Evolutionary conservation across 2,113 vertebrate species (phyloP), one percentile per base, ranked within the genome.

Genomic region (Ammospiza nelsoni): DNA sequence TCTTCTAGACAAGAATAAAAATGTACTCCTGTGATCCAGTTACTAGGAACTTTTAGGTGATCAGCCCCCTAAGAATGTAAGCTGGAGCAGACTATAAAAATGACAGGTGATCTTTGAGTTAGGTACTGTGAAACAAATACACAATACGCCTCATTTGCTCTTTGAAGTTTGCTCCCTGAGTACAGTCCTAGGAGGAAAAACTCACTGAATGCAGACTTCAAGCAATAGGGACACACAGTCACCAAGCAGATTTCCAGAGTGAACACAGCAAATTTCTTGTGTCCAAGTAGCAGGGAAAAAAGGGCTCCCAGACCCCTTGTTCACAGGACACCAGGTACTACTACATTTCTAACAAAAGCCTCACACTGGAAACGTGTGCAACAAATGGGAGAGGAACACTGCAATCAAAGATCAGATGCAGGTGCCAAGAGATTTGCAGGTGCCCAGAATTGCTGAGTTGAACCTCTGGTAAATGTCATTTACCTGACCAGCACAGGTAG

Each of bases 1-100:
- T 58, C 17, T 87, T 93, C 44, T 68, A 44, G 76, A 84, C 39
- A 68, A 84, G 76, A 87, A 72, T 31, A n/a, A 75, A 95, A 87
- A 93, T 52, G 57, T 27, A 37, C 20, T 78, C 18, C 23, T 86
- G 35, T 88, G 72, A 86, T 90, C 35, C 80, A 78, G 37, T 65
- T 82, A 52, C 17, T 43, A 31, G 6, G 18, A 63, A 75, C 75
- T 93, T 92, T 72, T 61, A 75, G 33, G 52, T 81, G 65, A 83
- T 61, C 68, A 72, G 3, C 9, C 6, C 27, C n/a, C 22, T 74
- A 72, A 80, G 51, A 86, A 52, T 41, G 46, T 41, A 61, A 84
- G 17, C 10, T 63, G 31, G 31, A 94, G 9, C 41, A 86, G 72
- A 68, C 22, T 25, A 54, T 44, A 81, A 88, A 75, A 52, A 67